phyloP scores from a whole-genome alignment of 2,888 invertebrate species.

The Andrena flavipes region DNA sequence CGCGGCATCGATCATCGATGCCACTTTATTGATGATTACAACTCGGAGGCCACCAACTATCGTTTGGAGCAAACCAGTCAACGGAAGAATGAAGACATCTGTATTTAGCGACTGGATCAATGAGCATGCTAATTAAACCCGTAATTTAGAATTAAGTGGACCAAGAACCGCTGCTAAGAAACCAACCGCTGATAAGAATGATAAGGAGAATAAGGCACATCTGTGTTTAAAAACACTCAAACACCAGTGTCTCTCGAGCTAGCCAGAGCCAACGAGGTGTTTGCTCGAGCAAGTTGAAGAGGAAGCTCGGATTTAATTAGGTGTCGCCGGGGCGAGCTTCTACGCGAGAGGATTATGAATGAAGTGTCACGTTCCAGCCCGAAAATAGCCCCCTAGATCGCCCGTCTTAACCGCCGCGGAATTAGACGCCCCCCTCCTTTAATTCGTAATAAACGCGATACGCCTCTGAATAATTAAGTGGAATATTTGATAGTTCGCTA shows the following conservation, averaged over 20 bases:
- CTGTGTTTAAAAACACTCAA: background rate
- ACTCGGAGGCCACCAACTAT: background rate
- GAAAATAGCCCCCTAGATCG: slow-evolving; percentile 43
- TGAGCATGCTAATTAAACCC: no score
- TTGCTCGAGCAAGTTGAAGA: slow-evolving; percentile 9
- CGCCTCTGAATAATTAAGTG: background rate
- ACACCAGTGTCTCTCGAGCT: background rate
- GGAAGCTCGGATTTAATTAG: slow-evolving; percentile 49
- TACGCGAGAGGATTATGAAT: slow-evolving; percentile 39
- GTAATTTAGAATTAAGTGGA: no score
- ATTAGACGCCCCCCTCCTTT: slow-evolving; percentile 35
- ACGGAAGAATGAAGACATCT: no score
- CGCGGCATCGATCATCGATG: slow-evolving; percentile 6
- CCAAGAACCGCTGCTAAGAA: no score
- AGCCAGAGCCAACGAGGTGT: background rate
- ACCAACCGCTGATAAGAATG: no score
- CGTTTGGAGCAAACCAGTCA: no score
- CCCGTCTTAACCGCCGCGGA: slow-evolving; percentile 36
- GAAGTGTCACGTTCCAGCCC: slow-evolving; percentile 46
- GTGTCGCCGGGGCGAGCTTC: slow-evolving; percentile 23
- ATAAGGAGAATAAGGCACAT: background rate
- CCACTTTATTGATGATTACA: background rate
- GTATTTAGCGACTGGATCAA: no score
- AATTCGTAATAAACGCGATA: slow-evolving; percentile 37
- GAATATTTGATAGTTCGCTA: slow-evolving; percentile 5